Base-by-base conservation (phyloP, 2,797 vertebrate species). In the Lateolabrax maculatus region DNA sequence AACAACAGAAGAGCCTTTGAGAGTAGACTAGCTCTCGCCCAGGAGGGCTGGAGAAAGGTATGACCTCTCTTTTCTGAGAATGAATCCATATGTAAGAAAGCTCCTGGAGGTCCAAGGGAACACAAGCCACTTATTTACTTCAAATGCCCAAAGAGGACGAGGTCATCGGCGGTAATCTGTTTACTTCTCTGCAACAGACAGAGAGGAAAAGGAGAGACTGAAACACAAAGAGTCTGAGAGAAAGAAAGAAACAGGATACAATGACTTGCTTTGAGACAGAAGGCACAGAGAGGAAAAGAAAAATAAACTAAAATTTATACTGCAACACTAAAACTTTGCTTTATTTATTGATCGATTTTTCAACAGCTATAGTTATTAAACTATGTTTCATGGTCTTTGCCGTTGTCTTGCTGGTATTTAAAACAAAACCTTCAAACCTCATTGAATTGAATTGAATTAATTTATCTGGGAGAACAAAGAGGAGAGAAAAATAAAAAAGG, bases 81-180 rank as follows among this genome's bases (percentile, higher is more conserved):
- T 57, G 31, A 52, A 63, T 49, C 71, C 36, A 62, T 16, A 16
- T 9, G 53, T 51, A 29, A 58, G 61, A 64, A 36, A 58, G 61
- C 16, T 75, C 46, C 15, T 48, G 52, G 29, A 58, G 49, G 48
- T 65, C 43, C 34, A 10, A 11, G 8, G 13, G 27, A 71, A 71
- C 55, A 71, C 10, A 23, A 27, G 0, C 36, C 27, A 65, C 46
- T 51, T 51, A 65, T 66, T 80, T 51, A 56, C 34, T 29, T 70
- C 3, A 39, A 75, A 71, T 39, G 41, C 19, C 37, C 12, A 2
- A 9, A 55, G 51, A 58, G 25, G 12, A 10, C 1, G 39, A 34
- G 58, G 63, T 65, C 57, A 23, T 6, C 0, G 1, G 23, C 9
- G 27, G 11, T 64, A 55, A 69, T 48, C 39, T 6, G 39, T 60